Conservation (phyloP, 2,797 vertebrate species). For the Picus viridis region DNA sequence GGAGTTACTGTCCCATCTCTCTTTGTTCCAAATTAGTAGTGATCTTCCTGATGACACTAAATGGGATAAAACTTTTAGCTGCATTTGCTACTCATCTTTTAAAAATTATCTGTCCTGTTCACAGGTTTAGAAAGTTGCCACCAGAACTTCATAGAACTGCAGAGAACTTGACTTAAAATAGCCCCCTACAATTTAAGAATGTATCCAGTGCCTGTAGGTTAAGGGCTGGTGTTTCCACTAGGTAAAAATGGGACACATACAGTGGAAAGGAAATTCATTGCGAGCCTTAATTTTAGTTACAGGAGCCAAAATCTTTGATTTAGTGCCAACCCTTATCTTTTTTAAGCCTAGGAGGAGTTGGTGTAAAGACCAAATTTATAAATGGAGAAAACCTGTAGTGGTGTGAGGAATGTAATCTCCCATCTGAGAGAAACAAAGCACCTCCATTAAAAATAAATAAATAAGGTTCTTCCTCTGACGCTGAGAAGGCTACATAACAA, state of each 20-base stretch:
- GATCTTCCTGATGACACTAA: constrained; percentile 26
- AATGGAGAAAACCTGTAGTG: neutral
- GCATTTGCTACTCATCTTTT: neutral
- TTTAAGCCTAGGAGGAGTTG: constrained; percentile 38
- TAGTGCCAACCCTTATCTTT: constrained; percentile 55
- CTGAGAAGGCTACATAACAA: neutral
- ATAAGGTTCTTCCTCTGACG: constrained; percentile 8
- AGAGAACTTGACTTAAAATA: neutral
- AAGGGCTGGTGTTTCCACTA: constrained; percentile 46
- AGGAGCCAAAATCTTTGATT: constrained; percentile 67
- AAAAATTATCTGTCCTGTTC: neutral
- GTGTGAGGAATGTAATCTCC: constrained; percentile 54
- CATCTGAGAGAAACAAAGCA: constrained; percentile 47
- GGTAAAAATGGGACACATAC: neutral
- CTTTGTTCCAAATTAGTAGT: neutral
- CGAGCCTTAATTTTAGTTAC: constrained; percentile 74
- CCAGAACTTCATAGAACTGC: neutral
- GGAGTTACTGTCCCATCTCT: neutral
- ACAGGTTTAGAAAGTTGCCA: constrained; percentile 19
- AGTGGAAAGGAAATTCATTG: constrained; percentile 14
- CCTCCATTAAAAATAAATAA: neutral
- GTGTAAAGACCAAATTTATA: constrained; percentile 17
- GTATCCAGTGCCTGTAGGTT: constrained; percentile 46
- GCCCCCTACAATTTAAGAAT: constrained; percentile 23
- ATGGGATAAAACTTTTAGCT: neutral